Conservation (phyloP, 2,888 invertebrate genomes). For the Acholoe squamosa region DNA sequence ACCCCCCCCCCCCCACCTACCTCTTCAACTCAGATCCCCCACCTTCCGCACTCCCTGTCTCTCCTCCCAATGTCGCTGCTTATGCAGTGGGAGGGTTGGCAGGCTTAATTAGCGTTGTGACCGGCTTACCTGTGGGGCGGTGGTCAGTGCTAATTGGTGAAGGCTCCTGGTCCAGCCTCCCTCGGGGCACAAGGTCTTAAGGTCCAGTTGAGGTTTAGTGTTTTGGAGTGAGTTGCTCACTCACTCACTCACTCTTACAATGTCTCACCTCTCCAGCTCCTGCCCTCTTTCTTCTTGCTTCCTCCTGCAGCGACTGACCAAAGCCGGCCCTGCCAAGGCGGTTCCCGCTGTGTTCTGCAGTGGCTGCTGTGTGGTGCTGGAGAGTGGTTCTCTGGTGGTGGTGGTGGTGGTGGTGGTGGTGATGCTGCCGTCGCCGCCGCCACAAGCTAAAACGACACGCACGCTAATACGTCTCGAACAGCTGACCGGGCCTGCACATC, state of each 20-base stretch:
- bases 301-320: neutral
- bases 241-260: neutral
- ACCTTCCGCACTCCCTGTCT: neutral
- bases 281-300: neutral
- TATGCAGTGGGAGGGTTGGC: neutral
- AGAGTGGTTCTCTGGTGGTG: neutral
- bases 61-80: neutral
- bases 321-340: neutral
- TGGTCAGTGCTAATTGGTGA: slow-evolving; percentile 18
- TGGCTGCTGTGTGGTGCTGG: too few species aligned
- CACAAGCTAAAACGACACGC: slow-evolving; percentile 16
- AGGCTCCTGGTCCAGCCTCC: neutral
- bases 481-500: slow-evolving; percentile 6
- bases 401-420: neutral
- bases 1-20: neutral
- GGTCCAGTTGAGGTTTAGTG: neutral
- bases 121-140: slow-evolving; percentile 33
- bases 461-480: neutral
- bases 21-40: neutral
- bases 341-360: too few species aligned
- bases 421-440: neutral
- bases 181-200: neutral
- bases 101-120: slow-evolving; percentile 18
- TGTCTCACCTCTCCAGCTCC: neutral
- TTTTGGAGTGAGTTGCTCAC: neutral